Percentiles rank a stretch among this genome's conserved stretches.
Conservation (phyloP, 35 echinoderm and acorn worm species). For the Heliocidaris tuberculata region DNA sequence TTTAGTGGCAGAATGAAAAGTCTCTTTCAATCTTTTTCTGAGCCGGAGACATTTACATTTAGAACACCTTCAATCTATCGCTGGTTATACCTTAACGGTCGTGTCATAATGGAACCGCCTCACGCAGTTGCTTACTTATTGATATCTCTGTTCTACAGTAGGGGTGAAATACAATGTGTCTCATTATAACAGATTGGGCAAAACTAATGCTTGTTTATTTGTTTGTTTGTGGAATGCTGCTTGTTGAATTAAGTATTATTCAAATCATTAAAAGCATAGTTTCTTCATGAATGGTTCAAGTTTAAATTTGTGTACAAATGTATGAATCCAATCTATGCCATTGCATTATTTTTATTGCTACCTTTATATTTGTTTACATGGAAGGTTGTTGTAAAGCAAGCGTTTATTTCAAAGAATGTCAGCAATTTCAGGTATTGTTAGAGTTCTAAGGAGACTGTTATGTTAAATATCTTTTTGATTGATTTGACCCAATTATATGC, state of each 20-base stretch:
- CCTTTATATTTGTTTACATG: no score
- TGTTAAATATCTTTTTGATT: background rate
- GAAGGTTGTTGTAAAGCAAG: no score
- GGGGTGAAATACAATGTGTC: background rate
- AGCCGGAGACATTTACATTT: conserved; percentile 4
- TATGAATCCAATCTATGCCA: no score
- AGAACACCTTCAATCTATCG: background rate
- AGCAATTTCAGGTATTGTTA: background rate
- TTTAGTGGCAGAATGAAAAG: background rate
- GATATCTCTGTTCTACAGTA: background rate
- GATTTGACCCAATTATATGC: background rate
- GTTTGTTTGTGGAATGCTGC: background rate
- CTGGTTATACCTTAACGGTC: background rate
- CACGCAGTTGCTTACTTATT: background rate
- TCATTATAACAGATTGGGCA: background rate
- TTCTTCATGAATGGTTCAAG: background rate
- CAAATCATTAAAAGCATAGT: background rate
- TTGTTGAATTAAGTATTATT: background rate
- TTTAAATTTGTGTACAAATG: no score
- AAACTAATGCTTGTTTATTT: background rate
- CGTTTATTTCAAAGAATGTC: background rate
- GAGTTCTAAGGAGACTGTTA: background rate
- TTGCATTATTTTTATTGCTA: no score
- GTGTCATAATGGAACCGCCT: background rate
- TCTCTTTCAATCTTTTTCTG: background rate